phyloP scores from a whole-genome alignment of 2,113 vertebrate species.

The Rhagologus leucostigma region DNA sequence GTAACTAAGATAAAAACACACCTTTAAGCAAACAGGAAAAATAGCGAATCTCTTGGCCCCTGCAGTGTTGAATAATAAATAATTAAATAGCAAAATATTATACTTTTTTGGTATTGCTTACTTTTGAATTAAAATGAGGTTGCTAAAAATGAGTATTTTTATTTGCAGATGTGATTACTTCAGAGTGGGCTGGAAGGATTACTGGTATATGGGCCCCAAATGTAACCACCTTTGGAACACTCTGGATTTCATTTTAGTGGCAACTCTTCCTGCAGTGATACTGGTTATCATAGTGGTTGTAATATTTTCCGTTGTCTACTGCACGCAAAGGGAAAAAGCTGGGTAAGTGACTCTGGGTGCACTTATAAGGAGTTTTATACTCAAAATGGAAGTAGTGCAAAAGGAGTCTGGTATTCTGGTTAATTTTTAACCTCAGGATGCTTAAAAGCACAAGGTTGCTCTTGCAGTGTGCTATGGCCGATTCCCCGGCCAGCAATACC shows the following conservation, averaged over 20 bases:
- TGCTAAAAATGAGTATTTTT: background rate
- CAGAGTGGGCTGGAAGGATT: conserved; percentile 52
- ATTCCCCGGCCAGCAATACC: too few species aligned
- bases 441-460: background rate
- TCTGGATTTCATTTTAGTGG: conserved; percentile 55
- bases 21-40: background rate
- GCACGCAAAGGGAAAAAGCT: background rate
- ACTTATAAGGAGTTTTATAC: background rate
- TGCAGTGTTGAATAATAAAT: background rate
- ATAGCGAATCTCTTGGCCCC: background rate
- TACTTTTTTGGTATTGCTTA: background rate
- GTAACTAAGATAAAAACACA: background rate
- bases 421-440: background rate
- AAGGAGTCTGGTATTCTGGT: background rate
- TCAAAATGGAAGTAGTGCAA: background rate
- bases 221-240: conserved; percentile 70
- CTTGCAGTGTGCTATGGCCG: too few species aligned
- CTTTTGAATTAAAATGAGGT: background rate
- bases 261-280: conserved; percentile 33
- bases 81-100: background rate
- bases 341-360: conserved; percentile 28
- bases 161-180: conserved; percentile 59
- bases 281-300: conserved; percentile 24
- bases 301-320: background rate
- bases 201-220: conserved; percentile 67